These are phyloP conservation scores for Drosophila greeni DNA, from an alignment of 2,888 invertebrate genomes.

Conservation along the genomic window DNA sequence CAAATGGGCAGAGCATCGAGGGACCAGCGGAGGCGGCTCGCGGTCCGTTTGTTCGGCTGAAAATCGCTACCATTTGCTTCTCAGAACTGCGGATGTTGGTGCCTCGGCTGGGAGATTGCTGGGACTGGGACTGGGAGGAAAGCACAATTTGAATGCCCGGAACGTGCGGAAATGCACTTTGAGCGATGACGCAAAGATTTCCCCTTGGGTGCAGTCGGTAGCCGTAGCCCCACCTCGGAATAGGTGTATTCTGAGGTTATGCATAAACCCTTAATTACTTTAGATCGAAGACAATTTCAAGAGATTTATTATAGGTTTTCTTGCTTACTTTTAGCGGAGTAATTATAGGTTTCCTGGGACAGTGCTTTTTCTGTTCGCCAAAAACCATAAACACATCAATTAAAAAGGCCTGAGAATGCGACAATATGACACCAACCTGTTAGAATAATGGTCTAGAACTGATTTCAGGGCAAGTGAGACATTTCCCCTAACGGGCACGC, in stretches of 20 bases:
- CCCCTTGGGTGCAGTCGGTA: constrained; percentile 16
- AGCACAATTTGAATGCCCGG: constrained; percentile 52
- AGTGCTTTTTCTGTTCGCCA: not conserved
- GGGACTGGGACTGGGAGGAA: constrained; percentile 48
- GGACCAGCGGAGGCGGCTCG: constrained; percentile 3
- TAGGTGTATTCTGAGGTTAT: constrained; percentile 17
- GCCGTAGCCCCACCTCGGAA: constrained; percentile 12
- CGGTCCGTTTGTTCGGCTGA: constrained; percentile 52
- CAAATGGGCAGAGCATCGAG: constrained; percentile 21
- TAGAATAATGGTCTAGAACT: not conserved
- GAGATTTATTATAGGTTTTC: not conserved
- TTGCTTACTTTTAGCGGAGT: not conserved
- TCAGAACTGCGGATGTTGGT: constrained; percentile 74
- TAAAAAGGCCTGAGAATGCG: constrained; percentile 8
- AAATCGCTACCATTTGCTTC: constrained; percentile 70
- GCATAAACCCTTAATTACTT: not conserved
- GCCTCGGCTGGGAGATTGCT: constrained; percentile 47
- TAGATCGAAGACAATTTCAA: too few species aligned
- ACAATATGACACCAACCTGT: constrained; percentile 5
- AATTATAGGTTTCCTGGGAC: not conserved
- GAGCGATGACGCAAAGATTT: constrained; percentile 41
- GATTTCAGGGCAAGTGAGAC: not conserved
- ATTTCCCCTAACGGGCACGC: constrained; percentile 2
- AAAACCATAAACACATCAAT: not conserved
- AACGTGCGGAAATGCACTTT: constrained; percentile 73